Conservation (phyloP, 2,888 invertebrate genomes). For the Teleiodes luculella region DNA sequence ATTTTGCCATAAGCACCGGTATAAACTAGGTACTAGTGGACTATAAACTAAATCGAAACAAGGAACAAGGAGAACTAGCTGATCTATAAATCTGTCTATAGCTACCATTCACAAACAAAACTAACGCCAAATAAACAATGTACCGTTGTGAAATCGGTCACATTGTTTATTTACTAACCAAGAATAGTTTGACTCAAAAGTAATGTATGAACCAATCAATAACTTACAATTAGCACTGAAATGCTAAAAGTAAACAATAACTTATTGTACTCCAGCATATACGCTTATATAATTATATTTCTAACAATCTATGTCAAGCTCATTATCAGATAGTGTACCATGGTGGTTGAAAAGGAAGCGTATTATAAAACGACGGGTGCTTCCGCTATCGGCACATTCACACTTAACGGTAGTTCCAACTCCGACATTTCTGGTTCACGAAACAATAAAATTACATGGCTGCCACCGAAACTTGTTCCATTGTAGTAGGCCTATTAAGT, state of each 20-base stretch:
- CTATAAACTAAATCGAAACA: constrained; percentile 21
- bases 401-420: constrained; percentile 61
- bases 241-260: too few relatives aligned
- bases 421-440: constrained; percentile 61
- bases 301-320: neutral
- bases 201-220: too few relatives aligned
- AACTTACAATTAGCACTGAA: too few relatives aligned
- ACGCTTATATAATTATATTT: neutral
- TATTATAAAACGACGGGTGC: constrained; percentile 35
- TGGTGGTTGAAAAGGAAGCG: constrained; percentile 25
- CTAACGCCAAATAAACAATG: neutral
- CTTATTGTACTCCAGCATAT: too few relatives aligned
- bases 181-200: too few relatives aligned
- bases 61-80: constrained; percentile 33
- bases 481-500: constrained; percentile 44
- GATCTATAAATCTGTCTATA: constrained; percentile 16
- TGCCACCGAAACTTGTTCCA: constrained; percentile 51
- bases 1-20: constrained; percentile 24
- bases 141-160: constrained; percentile 29
- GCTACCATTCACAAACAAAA: neutral
- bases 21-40: constrained; percentile 14
- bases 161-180: constrained; percentile 28
- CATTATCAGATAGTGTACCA: neutral
- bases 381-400: constrained; percentile 62
- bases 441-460: constrained; percentile 64